phyloP scores from a whole-genome alignment of 2,888 invertebrate genomes.

The Euproctis similis region DNA sequence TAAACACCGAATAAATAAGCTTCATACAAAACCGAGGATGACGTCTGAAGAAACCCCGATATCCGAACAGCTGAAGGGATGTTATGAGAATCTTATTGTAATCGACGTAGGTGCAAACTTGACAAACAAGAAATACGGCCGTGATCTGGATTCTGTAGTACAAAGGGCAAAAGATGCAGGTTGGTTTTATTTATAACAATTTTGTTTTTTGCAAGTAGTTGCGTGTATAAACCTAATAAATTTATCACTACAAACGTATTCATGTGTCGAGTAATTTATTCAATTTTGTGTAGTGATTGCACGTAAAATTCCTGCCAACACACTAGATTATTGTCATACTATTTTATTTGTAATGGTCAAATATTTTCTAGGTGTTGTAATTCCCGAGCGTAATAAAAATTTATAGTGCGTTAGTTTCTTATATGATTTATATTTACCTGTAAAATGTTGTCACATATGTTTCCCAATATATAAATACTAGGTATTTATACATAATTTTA shows the following conservation, averaged over 20 bases:
- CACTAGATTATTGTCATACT: conserved; percentile 24
- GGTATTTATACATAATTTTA: too few relatives aligned
- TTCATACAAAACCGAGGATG: conserved; percentile 63
- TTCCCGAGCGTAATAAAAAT: too few relatives aligned
- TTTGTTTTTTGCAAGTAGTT: too few relatives aligned
- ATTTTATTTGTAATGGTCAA: too few relatives aligned
- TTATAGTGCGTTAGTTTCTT: too few relatives aligned
- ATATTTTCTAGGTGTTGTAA: too few relatives aligned
- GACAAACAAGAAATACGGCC: conserved; percentile 93
- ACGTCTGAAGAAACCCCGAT: conserved; percentile 71
- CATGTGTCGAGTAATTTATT: conserved; percentile 33
- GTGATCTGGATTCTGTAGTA: conserved; percentile 93
- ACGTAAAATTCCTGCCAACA: conserved; percentile 22
- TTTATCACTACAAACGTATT: conserved; percentile 22
- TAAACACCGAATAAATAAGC: conserved; percentile 72
- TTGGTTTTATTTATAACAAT: conserved; percentile 45
- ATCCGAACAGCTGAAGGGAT: conserved; percentile 81
- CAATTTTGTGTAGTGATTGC: conserved; percentile 28
- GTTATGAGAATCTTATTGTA: conserved; percentile 93
- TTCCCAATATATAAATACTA: too few relatives aligned
- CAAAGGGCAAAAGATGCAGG: conserved; percentile 95
- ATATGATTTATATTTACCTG: too few relatives aligned
- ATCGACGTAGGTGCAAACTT: conserved; percentile 95
- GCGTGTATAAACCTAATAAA: conserved; percentile 30
- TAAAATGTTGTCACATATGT: too few relatives aligned